These are phyloP conservation scores for Ptiloglossa arizonensis DNA, from an alignment of 1,140 invertebrate genomes.

Conservation along the genomic window DNA sequence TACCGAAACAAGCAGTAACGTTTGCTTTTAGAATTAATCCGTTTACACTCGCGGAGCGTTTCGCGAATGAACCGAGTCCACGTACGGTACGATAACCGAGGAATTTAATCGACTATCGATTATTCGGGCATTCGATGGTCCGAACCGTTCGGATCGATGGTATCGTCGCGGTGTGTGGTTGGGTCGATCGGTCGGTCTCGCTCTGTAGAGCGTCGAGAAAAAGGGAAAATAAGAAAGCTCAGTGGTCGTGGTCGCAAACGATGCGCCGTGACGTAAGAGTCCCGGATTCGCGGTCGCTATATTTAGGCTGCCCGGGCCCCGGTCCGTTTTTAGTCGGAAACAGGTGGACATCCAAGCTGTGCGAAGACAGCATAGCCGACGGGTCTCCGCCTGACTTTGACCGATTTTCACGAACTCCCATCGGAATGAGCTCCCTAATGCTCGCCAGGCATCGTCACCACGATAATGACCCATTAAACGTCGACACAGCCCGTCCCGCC, in stretches of 20 bases:
- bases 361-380: slow-evolving; percentile 64
- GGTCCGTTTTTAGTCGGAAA: slow-evolving; percentile 79
- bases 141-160: not conserved
- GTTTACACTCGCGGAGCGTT: too few relatives aligned
- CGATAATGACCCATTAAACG: slow-evolving; percentile 58
- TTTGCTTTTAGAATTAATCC: too few relatives aligned
- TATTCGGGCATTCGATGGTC: not conserved
- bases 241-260: slow-evolving; percentile 38
- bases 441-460: slow-evolving; percentile 5
- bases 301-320: slow-evolving; percentile 78
- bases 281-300: slow-evolving; percentile 77
- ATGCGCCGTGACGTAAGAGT: slow-evolving; percentile 64
- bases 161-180: not conserved
- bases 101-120: too few relatives aligned
- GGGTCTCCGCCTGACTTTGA: slow-evolving; percentile 76
- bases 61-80: too few relatives aligned
- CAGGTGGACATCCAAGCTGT: slow-evolving; percentile 75
- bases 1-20: too few relatives aligned
- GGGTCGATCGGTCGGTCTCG: too few relatives aligned
- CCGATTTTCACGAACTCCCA: slow-evolving; percentile 74
- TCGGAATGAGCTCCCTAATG: slow-evolving; percentile 47
- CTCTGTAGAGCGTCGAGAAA: not conserved
- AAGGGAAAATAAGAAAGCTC: slow-evolving; percentile 46
- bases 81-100: too few relatives aligned
- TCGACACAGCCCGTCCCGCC: not conserved